A percentile compares a stretch with the other conserved stretches of the same genome.
Conservation (phyloP, 37 sponge, comb jelly and placozoan species). For the Oopsacas minuta region DNA sequence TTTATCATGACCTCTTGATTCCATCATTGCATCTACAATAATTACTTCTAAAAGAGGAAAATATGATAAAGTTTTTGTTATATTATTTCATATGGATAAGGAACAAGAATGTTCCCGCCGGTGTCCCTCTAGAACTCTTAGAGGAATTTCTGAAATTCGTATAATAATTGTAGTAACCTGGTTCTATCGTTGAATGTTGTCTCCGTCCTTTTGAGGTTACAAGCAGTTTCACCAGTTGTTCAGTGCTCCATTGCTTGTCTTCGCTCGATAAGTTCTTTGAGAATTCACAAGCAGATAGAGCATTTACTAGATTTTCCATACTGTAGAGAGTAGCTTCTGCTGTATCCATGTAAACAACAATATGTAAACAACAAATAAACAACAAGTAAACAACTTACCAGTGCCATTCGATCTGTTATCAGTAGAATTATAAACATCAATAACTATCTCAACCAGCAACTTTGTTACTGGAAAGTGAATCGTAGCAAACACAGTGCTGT, state of each 20-base stretch:
- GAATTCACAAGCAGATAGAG: background rate
- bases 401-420: background rate
- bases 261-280: background rate
- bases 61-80: no score
- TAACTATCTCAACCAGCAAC: background rate
- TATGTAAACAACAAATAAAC: no score
- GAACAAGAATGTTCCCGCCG: no score
- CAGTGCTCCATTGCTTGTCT: background rate
- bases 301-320: background rate
- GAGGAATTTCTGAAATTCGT: no score
- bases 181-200: background rate
- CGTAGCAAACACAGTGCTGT: conserved; percentile 6
- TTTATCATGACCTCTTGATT: background rate
- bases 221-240: background rate
- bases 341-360: background rate
- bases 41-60: background rate
- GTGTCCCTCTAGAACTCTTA: no score
- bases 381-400: background rate
- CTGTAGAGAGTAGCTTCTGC: background rate
- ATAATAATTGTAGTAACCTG: no score
- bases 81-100: no score
- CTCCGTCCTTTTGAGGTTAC: background rate
- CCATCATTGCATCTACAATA: background rate
- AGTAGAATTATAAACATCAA: background rate
- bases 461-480: background rate